Base-by-base conservation (phyloP, 1,140 invertebrate genomes). In the Lordiphosa clarofinis region DNA sequence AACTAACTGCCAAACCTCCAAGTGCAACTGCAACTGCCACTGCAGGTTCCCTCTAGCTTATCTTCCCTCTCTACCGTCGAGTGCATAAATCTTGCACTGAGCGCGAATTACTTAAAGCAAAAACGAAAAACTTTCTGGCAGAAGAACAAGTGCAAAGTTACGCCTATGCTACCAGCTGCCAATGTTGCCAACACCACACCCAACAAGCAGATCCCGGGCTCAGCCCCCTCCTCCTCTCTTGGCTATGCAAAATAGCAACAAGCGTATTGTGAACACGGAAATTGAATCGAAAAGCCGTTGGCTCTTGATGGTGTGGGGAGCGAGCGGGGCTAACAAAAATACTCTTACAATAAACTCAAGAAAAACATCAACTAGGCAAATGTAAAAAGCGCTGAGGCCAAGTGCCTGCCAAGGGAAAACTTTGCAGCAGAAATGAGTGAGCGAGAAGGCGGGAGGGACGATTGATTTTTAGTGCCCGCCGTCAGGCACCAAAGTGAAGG, bases 221-320 rank as follows among this genome's bases (percentile, higher is more conserved):
- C 57, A 24, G 40, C 40, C 6, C 37, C 13, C 21, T 12, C 50
- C 31, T 56, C 15, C 52, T 37, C 37, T 56, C 15, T 52, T 37
- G 58, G 61, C 56, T 59, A 82, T 84, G 76, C 63, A 82, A 82
- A 82, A 84, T 59, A 76, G 76, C 62, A 82, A 81, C 79, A 82
- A 82, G 63, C 78, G 56, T 58, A 69, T 69, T 82, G 72, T 65
- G 53, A 69, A 59, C 56, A 82, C 78, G 76, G 76, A 82, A 82
- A 82, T 82, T 82, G 76, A 84, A 82, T 82, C 73, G 65, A 69
- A 68, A 84, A 84, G 56, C 75, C 67, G 56, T 54, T 66, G 40
- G 24, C 42, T 65, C 39, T 47, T 56, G 15, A 8, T 46, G n/a
- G 28, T 8, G 38, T 53, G 15, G 42, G 38, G 35, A 39, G 47